Evolutionary conservation across 1,140 invertebrate genomes (phyloP), one percentile per base, ranked within the genome.

Genomic region (Zophobas morio): DNA sequence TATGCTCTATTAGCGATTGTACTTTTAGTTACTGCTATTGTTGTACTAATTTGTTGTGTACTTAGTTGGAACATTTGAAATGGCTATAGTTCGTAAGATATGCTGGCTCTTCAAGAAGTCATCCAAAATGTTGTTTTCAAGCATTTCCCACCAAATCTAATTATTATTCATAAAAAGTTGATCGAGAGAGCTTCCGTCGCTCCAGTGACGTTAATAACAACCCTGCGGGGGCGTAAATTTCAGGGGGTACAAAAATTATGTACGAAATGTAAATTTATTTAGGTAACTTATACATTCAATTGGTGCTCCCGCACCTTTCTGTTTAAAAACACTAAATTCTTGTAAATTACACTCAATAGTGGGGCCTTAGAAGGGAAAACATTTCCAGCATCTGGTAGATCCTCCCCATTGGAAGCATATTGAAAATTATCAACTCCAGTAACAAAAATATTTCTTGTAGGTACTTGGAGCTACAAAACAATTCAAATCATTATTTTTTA

Each of bases 331-430:
- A 93, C 91, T 84, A 1, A 99, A 88, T 86, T 98, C 96, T 60
- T 95, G 93, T 63, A 96, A 87, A 81, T 92, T 96, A 80, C 96
- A 98, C 84, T 98, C 96, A 6, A 95, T 92, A n/a, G 91, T 90
- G 0, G 94, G 93, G n/a, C 93, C 93, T 85, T 96, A 94, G 79
- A 94, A 93, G 1, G 96, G 20, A 95, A 89, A 99, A 99, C 93
- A 99, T 96, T 85, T 97, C 96, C 34, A 99, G 88, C 96, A 99
- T 98, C 82, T 96, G 95, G 87, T 98, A 96, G 82, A 99, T 99
- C 70, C 98, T 88, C 80, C 99, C 97, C 51, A 99, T 87, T 0
- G 97, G 94, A 84, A 99, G 89, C 1, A 94, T 96, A 81, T 98
- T 96, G 71, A 57, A 82, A 66, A 81, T 70, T 70, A 80, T 72